Percentiles rank a stretch among this genome's conserved stretches.
Conservation (phyloP, 2,888 invertebrate genomes). For the Megalurothrips usitatus region DNA sequence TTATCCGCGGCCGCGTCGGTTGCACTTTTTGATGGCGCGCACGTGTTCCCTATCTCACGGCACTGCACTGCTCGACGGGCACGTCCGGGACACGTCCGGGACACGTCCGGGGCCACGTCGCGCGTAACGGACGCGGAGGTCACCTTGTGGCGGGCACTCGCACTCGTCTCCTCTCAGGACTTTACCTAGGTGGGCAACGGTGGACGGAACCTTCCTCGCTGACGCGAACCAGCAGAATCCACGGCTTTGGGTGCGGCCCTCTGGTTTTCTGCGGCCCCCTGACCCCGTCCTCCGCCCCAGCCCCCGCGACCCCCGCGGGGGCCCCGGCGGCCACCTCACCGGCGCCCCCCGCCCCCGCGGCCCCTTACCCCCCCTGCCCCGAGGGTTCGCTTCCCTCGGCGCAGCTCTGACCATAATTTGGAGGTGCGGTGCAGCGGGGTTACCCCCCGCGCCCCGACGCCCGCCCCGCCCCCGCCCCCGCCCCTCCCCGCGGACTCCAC, state of each 20-base stretch:
- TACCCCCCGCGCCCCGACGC: neutral
- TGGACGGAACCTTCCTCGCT: slow-evolving; percentile 22
- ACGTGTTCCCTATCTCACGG: too few relatives aligned
- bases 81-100: neutral
- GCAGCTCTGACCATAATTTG: slow-evolving; percentile 13
- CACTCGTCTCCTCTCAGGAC: neutral
- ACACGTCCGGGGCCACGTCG: neutral
- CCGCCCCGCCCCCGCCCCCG: neutral
- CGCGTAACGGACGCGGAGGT: neutral
- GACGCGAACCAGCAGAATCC: slow-evolving; percentile 23
- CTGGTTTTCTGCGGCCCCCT: slow-evolving; percentile 17
- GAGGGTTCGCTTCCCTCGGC: neutral
- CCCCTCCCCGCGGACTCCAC: neutral
- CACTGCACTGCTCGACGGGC: neutral
- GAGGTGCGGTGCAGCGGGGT: neutral
- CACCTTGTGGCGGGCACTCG: neutral
- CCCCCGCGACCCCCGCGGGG: neutral
- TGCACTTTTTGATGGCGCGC: neutral
- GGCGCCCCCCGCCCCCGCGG: neutral
- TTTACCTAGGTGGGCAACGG: slow-evolving; percentile 8
- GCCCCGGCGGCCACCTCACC: neutral
- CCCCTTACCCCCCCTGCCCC: neutral
- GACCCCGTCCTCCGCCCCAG: neutral
- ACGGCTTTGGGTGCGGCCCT: slow-evolving; percentile 13
- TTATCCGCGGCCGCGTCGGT: too few relatives aligned